Conservation (phyloP, 2,888 invertebrate genomes). For the Platypus cylindrus region DNA sequence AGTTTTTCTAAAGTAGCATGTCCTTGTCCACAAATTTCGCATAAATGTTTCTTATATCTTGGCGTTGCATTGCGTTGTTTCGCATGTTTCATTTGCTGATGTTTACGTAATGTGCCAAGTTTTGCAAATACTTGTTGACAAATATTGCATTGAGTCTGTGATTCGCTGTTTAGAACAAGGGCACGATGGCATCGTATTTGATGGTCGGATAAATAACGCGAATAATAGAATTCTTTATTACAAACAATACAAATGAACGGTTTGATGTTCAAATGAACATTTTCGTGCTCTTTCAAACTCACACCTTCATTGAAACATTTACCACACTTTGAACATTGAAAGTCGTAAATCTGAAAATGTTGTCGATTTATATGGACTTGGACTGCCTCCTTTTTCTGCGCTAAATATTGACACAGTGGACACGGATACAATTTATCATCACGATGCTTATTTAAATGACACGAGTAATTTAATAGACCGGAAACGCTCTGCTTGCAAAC, state of each 20-base stretch:
- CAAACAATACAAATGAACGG: constrained; percentile 36
- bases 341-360: constrained; percentile 29
- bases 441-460: constrained; percentile 26
- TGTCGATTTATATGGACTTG: constrained; percentile 20
- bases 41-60: constrained; percentile 22
- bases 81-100: constrained; percentile 28
- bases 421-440: constrained; percentile 23
- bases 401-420: constrained; percentile 19
- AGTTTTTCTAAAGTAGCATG: constrained; percentile 26
- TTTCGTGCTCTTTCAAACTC: constrained; percentile 33
- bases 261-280: constrained; percentile 30
- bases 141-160: constrained; percentile 28
- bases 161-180: constrained; percentile 31
- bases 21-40: constrained; percentile 28
- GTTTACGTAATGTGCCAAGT: constrained; percentile 32
- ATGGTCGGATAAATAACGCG: constrained; percentile 21
- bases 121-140: constrained; percentile 24
- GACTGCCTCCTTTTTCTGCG: constrained; percentile 21
- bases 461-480: constrained; percentile 25
- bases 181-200: constrained; percentile 24
- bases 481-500: constrained; percentile 22
- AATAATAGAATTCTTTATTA: constrained; percentile 29
- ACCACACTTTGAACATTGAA: constrained; percentile 38
- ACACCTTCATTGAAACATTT: constrained; percentile 34
- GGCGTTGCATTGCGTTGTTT: constrained; percentile 17